Evolutionary conservation across 2,113 vertebrate genomes (phyloP).

Genomic region (Paramormyrops kingsleyae): DNA sequence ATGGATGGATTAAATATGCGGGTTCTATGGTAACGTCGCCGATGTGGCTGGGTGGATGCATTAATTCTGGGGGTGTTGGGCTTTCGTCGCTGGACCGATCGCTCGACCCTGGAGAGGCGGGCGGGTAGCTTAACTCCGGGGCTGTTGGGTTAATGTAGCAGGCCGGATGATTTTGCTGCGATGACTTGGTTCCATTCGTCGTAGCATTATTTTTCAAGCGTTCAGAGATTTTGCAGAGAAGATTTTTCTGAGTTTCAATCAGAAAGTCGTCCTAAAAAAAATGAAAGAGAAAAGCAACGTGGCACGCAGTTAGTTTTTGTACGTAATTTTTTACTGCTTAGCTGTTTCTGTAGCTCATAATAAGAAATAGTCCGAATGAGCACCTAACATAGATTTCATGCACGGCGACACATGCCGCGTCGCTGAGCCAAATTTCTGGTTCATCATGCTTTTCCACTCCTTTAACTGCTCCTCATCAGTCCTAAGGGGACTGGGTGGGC

Average conservation of each 20-base stretch:
- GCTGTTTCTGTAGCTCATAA: background rate
- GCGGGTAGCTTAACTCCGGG: background rate
- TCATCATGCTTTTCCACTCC: constrained; percentile 46
- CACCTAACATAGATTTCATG: background rate
- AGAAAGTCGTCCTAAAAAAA: constrained; percentile 55
- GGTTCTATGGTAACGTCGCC: background rate
- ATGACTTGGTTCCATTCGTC: background rate
- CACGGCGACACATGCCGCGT: background rate
- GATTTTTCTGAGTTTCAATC: constrained; percentile 46
- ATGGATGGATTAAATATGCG: background rate
- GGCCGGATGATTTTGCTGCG: background rate
- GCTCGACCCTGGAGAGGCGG: background rate
- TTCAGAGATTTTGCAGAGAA: constrained; percentile 49
- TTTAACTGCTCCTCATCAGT: constrained; percentile 33
- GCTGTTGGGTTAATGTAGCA: background rate
- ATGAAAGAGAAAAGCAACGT: constrained; percentile 19
- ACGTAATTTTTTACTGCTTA: background rate
- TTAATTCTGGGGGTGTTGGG: background rate
- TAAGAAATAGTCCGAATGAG: background rate
- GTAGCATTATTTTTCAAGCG: constrained; percentile 45
- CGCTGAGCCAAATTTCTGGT: background rate
- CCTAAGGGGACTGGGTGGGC: constrained; percentile 34
- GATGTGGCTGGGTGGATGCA: background rate
- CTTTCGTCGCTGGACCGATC: background rate
- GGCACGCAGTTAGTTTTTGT: constrained; percentile 19